phyloP scores from a whole-genome alignment of 2,797 vertebrate species.

The Staurois parvus region DNA sequence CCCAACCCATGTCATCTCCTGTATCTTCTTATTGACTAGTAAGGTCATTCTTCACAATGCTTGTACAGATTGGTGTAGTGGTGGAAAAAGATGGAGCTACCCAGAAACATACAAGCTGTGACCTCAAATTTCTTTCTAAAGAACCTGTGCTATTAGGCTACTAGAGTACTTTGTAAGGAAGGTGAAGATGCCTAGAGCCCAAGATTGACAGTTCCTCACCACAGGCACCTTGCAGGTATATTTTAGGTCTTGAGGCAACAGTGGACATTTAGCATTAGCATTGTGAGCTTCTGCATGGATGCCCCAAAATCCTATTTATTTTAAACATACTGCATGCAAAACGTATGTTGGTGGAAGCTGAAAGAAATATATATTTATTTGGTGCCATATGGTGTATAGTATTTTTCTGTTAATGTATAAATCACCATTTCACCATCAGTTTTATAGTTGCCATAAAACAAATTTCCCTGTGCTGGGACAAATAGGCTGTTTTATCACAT shows the following conservation, averaged over 20 bases:
- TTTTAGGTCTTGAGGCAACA: not conserved
- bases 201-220: not conserved
- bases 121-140: too few relatives aligned
- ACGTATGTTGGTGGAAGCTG: not conserved
- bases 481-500: constrained; percentile 15
- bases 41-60: too few relatives aligned
- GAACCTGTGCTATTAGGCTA: too few relatives aligned
- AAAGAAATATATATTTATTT: not conserved
- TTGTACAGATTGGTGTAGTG: too few relatives aligned
- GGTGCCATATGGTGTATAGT: constrained; percentile 11
- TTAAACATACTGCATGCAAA: not conserved
- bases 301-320: not conserved
- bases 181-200: not conserved
- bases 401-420: constrained; percentile 23
- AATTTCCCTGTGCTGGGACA: constrained; percentile 8
- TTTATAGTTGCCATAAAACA: constrained; percentile 1
- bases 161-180: too few relatives aligned
- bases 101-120: too few relatives aligned
- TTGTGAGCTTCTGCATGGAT: not conserved
- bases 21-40: too few relatives aligned
- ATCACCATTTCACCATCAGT: constrained; percentile 12
- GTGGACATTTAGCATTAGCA: too few relatives aligned
- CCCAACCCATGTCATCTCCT: too few relatives aligned
- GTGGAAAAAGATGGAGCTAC: too few relatives aligned
- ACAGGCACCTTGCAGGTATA: too few relatives aligned